A percentile compares a stretch with the other conserved stretches of the same genome.
These are phyloP conservation scores for Prosopocoilus inquinatus DNA, from an alignment of 2,888 invertebrate species.

Conservation along the genomic window DNA sequence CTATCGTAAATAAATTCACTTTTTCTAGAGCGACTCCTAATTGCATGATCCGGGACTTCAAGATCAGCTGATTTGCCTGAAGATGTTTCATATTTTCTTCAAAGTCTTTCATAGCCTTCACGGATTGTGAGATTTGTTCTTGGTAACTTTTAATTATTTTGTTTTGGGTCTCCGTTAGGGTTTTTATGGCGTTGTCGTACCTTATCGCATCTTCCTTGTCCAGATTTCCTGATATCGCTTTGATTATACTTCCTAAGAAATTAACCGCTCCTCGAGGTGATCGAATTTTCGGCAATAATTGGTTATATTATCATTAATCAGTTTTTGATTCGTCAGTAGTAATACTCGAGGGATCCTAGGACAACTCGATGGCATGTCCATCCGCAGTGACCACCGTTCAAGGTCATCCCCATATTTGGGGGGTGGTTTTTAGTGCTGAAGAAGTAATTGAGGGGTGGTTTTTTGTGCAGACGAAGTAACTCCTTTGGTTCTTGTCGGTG, in stretches of 20 bases:
- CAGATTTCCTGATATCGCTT: constrained; percentile 3
- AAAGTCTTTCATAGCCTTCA: no score
- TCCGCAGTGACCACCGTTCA: no score
- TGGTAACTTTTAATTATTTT: background rate
- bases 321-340: background rate
- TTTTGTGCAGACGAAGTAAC: no score
- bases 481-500: no score
- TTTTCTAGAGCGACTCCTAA: background rate
- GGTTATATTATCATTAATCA: background rate
- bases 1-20: background rate
- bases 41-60: background rate
- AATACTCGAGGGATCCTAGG: background rate
- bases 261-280: constrained; percentile 5
- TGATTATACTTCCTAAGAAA: constrained; percentile 3
- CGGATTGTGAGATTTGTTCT: no score
- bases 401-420: no score
- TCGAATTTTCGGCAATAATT: background rate
- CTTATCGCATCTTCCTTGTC: background rate
- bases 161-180: background rate
- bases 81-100: no score
- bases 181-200: background rate
- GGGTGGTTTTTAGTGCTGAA: no score
- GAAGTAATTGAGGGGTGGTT: no score
- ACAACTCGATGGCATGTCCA: no score
- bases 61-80: no score